Percentiles rank a stretch among this genome's conserved stretches.
These are phyloP conservation scores for Sicus ferrugineus DNA, from an alignment of 2,888 invertebrate species.

Conservation along the genomic window DNA sequence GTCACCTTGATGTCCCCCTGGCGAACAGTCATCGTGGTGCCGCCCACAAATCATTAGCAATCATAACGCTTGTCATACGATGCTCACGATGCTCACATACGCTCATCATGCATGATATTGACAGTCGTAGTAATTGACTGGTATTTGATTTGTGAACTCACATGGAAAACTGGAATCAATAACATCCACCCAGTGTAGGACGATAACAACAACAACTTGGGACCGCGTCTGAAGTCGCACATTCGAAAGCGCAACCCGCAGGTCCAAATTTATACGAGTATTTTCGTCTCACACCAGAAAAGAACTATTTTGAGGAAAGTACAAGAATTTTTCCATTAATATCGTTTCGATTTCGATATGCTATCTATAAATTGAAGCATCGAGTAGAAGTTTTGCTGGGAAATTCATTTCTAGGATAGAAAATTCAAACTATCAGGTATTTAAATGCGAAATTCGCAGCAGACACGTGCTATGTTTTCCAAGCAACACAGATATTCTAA, in stretches of 20 bases:
- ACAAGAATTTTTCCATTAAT: no score
- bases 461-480: constrained; percentile 19
- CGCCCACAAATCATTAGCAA: no score
- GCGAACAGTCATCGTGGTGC: no score
- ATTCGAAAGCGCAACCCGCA: not conserved
- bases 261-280: no score
- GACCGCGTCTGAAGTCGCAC: not conserved
- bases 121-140: constrained; percentile 10
- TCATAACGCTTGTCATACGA: not conserved
- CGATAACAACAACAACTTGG: constrained; percentile 13
- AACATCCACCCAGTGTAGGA: not conserved
- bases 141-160: constrained; percentile 16
- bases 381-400: no score
- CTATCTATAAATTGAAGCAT: no score
- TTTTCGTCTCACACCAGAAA: not conserved
- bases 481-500: not conserved
- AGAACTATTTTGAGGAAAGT: constrained; percentile 30
- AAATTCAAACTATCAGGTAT: constrained; percentile 19
- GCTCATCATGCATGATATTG: not conserved
- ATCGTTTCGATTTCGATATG: not conserved
- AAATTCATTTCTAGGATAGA: not conserved
- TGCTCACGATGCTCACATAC: not conserved
- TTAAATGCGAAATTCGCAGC: constrained; percentile 13
- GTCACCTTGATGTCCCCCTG: no score
- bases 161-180: constrained; percentile 10